Evolutionary conservation across 1,140 invertebrate species (phyloP), one percentile per base, ranked within the genome.

Genomic region (Orchesella cincta): DNA sequence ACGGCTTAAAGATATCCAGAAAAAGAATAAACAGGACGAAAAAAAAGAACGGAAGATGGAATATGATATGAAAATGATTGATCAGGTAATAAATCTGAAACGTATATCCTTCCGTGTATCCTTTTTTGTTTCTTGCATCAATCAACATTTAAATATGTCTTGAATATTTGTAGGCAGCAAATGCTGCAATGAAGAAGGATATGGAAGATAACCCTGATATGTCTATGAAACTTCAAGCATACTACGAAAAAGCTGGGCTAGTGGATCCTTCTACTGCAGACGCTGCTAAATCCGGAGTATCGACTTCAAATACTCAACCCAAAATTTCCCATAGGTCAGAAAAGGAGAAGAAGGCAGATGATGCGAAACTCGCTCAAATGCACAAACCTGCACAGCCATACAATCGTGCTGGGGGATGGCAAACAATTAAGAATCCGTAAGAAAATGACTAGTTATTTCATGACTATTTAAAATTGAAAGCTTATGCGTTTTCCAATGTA

Each of bases 41-140:
- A 92, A 92, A 83, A 90, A 92, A 77, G 88, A 91, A 75, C 87
- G 90, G 75, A 92, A 95, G 84, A 88, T 93, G 80, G 92, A 95
- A 83, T 86, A 89, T 79, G 91, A 95, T 62, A 89, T 98, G 79
- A 90, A 91, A 76, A 92, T 93, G 86, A 97, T 98, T 92, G 95
- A 98, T 87, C 90, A 89, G 83, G 90, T 91, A 84, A 33, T 20
- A 23, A 31, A 71, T 20, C 23, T 12, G 12, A 64, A 31, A 12
- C 23, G 23, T 31, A 26, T 26, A 64, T 8, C 54, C 62, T 79
- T 46, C 28, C 71, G 26, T 51, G 2, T 80, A 39, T 34, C 8
- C 8, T 20, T 33, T 26, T 31, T 77, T 74, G 23, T 77, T 57
- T 39, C 35, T 62, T 75, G 73, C n/a, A 57, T 31, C n/a, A n/a